phyloP scores from a whole-genome alignment of 1,140 invertebrate genomes.

The Calosoma granatense region DNA sequence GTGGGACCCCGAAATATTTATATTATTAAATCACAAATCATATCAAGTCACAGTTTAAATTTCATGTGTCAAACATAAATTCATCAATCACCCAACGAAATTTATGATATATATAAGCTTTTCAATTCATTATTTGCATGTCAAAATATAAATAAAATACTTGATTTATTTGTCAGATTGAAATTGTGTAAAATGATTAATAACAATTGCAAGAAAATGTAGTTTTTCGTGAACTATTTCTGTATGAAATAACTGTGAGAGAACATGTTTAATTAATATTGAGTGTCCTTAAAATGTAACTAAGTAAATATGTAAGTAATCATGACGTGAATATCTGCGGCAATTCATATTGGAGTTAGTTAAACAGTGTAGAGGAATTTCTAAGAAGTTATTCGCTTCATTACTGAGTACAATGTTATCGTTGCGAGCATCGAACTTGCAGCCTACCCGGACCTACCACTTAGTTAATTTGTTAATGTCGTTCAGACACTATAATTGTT shows the following conservation, averaged over 20 bases:
- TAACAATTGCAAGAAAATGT: no score
- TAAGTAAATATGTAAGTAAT: no score
- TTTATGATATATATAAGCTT: background rate
- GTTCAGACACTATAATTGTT: background rate
- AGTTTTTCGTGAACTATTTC: background rate
- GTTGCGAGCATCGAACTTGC: background rate
- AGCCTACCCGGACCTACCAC: background rate
- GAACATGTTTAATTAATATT: background rate
- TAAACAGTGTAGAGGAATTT: no score
- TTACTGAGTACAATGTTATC: background rate
- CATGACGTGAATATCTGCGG: no score
- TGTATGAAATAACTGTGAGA: background rate
- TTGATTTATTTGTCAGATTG: no score
- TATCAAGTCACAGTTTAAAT: background rate
- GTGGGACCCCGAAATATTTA: no score
- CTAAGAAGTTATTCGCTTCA: no score
- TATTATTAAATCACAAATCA: slow-evolving; percentile 1
- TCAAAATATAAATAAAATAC: background rate
- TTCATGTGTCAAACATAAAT: background rate
- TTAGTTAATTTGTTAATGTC: slow-evolving; percentile 7
- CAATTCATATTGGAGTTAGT: no score
- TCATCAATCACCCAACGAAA: background rate
- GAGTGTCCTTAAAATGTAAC: no score
- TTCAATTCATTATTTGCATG: background rate
- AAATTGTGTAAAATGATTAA: no score